phyloP scores from a whole-genome alignment of 2,113 vertebrate genomes.

The Ramphastos sulfuratus region DNA sequence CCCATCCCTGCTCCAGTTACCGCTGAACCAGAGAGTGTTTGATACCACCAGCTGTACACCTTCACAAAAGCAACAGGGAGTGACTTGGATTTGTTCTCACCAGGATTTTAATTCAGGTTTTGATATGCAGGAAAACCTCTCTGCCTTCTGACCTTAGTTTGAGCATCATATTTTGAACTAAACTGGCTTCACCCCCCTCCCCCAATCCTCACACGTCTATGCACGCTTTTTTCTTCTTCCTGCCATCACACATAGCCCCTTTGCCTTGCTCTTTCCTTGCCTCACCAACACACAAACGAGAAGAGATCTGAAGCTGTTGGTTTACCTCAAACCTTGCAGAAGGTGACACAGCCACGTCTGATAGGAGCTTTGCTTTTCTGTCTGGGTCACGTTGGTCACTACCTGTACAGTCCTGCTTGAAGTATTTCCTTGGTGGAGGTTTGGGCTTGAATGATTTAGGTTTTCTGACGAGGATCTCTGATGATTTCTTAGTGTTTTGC shows the following conservation, averaged over 20 bases:
- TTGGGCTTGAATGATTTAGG: slow-evolving; percentile 79
- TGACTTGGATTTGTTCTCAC: not conserved
- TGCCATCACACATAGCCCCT: not conserved
- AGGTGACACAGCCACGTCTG: not conserved
- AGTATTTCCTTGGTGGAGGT: slow-evolving; percentile 79
- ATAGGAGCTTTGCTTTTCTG: slow-evolving; percentile 52
- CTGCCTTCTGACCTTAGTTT: not conserved
- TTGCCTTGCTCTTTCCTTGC: not conserved
- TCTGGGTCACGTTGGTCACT: slow-evolving; percentile 61
- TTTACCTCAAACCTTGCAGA: slow-evolving; percentile 77
- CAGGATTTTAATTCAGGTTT: not conserved
- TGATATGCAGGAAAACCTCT: not conserved
- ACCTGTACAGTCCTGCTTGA: slow-evolving; percentile 78
- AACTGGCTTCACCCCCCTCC: not conserved
- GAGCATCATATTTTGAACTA: not conserved
- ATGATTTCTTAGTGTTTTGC: slow-evolving; percentile 70
- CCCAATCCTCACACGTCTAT: not conserved
- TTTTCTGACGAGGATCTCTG: slow-evolving; percentile 74
- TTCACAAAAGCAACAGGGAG: not conserved
- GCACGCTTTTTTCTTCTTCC: not conserved
- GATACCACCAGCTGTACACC: accelerated
- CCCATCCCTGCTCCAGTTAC: accelerated
- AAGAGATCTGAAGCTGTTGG: not conserved
- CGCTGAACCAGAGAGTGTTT: not conserved
- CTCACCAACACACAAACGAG: not conserved